Percentiles rank a stretch among this genome's conserved stretches.
Conservation (phyloP, 1,140 invertebrate species). For the Ostrea denselamellosa region DNA sequence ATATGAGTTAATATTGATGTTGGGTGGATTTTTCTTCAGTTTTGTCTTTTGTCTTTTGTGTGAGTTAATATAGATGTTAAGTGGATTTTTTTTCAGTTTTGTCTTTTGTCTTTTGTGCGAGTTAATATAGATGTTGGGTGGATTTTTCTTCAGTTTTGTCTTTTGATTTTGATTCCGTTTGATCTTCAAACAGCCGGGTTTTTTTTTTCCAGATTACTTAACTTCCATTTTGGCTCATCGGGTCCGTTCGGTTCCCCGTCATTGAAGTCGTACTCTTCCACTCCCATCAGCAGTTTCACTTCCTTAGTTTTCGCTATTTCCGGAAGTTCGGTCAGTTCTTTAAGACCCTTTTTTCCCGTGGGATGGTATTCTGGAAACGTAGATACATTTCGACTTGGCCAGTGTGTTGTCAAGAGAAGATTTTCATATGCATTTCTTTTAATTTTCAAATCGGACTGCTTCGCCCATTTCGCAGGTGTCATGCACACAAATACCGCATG, state of each 20-base stretch:
- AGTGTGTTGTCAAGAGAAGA: slow-evolving; percentile 57
- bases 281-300: slow-evolving; percentile 57
- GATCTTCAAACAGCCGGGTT: too few species aligned
- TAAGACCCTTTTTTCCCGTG: background rate
- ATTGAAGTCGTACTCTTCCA: slow-evolving; percentile 63
- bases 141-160: too few species aligned
- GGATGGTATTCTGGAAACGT: slow-evolving; percentile 41
- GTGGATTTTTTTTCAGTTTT: too few species aligned
- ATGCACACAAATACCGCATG: slow-evolving; percentile 59
- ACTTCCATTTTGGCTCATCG: slow-evolving; percentile 44
- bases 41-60: too few species aligned
- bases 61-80: too few species aligned
- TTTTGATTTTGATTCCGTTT: too few species aligned
- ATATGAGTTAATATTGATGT: too few species aligned
- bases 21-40: too few species aligned
- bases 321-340: slow-evolving; percentile 49
- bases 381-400: slow-evolving; percentile 51
- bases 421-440: slow-evolving; percentile 53
- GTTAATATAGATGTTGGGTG: too few species aligned
- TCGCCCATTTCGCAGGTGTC: slow-evolving; percentile 61
- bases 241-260: slow-evolving; percentile 62
- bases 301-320: slow-evolving; percentile 57
- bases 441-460: slow-evolving; percentile 39
- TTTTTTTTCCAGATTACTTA: background rate
- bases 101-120: too few species aligned